phyloP scores from a whole-genome alignment of 2,113 vertebrate genomes.

The Capricornis sumatraensis region DNA sequence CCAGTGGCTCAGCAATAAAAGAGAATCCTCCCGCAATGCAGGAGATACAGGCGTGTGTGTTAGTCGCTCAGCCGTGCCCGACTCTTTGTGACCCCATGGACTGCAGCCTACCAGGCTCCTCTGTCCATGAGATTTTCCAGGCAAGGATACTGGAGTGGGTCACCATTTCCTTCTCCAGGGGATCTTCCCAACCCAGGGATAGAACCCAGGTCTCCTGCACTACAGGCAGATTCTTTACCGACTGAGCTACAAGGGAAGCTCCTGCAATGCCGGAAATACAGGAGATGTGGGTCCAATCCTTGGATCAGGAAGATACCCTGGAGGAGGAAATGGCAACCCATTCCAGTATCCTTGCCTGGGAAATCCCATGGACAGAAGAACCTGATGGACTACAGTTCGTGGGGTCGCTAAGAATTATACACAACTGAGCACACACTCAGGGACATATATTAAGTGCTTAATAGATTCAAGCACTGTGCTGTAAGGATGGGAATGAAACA shows the following conservation, averaged over 20 bases:
- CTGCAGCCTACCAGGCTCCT: too few relatives aligned
- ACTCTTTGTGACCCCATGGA: too few relatives aligned
- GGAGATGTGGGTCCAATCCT: background rate
- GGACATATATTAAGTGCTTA: background rate
- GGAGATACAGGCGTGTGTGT: background rate
- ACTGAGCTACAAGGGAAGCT: too few relatives aligned
- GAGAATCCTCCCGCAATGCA: background rate
- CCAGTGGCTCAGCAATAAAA: background rate
- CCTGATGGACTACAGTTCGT: background rate
- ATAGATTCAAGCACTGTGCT: background rate
- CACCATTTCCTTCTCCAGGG: too few relatives aligned
- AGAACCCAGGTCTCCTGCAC: too few relatives aligned
- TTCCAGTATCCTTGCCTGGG: background rate
- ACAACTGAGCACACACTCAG: accelerated
- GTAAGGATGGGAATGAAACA: background rate
- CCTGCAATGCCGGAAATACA: background rate
- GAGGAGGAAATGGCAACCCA: background rate
- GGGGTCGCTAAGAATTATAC: background rate
- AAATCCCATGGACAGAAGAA: background rate
- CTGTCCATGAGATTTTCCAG: too few relatives aligned
- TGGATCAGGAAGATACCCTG: background rate
- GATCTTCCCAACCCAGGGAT: too few relatives aligned
- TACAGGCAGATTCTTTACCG: too few relatives aligned
- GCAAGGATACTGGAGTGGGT: too few relatives aligned
- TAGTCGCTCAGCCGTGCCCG: too few relatives aligned